Conservation (phyloP, 2,113 vertebrate genomes). For the Hemicordylus capensis region DNA sequence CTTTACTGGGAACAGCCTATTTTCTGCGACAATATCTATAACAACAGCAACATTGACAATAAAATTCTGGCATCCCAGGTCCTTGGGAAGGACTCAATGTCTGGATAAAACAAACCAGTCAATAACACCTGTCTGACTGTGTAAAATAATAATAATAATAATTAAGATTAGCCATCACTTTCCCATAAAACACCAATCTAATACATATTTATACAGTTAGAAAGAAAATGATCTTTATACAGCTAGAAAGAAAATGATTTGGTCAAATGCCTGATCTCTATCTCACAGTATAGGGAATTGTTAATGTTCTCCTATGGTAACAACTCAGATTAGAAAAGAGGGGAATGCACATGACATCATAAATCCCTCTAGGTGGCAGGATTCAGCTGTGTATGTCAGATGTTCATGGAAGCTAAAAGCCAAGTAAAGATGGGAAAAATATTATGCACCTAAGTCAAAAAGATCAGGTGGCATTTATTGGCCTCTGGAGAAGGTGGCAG, state of each 20-base stretch:
- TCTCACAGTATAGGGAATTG: background rate
- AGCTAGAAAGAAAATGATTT: background rate
- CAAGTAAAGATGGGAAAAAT: rapidly evolving
- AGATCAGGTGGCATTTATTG: constrained; percentile 20
- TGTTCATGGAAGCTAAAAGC: constrained; percentile 13
- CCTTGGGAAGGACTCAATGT: too few relatives aligned
- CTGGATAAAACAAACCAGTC: too few relatives aligned
- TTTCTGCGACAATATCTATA: too few relatives aligned
- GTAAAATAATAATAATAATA: too few relatives aligned
- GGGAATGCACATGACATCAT: background rate
- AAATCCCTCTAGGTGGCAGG: constrained; percentile 39
- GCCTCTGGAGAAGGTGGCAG: background rate
- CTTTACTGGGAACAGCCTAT: too few relatives aligned
- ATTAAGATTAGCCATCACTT: background rate
- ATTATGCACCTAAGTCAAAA: background rate
- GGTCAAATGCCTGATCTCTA: background rate
- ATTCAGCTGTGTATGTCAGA: constrained; percentile 2
- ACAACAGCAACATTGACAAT: too few relatives aligned
- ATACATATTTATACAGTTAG: background rate
- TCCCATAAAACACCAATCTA: constrained; percentile 6
- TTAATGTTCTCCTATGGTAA: background rate
- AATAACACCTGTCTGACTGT: too few relatives aligned
- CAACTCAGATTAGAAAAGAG: background rate
- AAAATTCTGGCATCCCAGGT: too few relatives aligned
- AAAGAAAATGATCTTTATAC: background rate